phyloP scores from a whole-genome alignment of 2,113 vertebrate species.

The Argyrosomus japonicus region DNA sequence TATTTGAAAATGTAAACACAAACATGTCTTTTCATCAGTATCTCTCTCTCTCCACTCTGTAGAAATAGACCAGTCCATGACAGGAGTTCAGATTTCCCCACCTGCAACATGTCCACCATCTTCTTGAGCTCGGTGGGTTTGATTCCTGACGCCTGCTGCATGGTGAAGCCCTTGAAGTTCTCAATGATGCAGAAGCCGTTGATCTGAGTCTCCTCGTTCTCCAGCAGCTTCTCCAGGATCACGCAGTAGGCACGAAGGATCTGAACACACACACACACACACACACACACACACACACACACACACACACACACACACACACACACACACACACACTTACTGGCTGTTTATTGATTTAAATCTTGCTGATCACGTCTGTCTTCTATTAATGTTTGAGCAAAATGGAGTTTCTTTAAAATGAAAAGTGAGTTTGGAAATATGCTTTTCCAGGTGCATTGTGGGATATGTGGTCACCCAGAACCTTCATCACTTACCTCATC shows the following conservation, averaged over 20 bases:
- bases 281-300: conserved; percentile 4
- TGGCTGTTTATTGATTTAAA: background rate
- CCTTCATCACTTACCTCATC: conserved; percentile 88
- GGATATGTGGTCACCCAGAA: background rate
- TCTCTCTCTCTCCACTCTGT: background rate
- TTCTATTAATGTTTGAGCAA: no score
- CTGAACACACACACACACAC: conserved; percentile 73
- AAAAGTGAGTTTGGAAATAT: background rate
- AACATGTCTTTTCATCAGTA: background rate
- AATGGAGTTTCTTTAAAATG: background rate
- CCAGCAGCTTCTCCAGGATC: conserved; percentile 95
- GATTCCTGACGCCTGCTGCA: conserved; percentile 94
- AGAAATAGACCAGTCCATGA: background rate
- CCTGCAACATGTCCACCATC: conserved; percentile 99
- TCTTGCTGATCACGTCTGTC: background rate
- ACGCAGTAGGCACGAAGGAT: conserved; percentile 97
- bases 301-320: conserved; percentile 10
- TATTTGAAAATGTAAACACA: no score
- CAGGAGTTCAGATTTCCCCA: conserved; percentile 54
- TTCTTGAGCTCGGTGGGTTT: conserved; percentile 93
- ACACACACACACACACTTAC: background rate
- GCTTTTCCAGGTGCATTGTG: background rate
- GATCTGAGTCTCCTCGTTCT: conserved; percentile 97
- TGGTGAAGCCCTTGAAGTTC: conserved; percentile 97
- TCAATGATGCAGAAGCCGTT: conserved; percentile 98